Base-by-base conservation (phyloP, 92 coral and sea anemone species). In the Palythoa grandis region DNA sequence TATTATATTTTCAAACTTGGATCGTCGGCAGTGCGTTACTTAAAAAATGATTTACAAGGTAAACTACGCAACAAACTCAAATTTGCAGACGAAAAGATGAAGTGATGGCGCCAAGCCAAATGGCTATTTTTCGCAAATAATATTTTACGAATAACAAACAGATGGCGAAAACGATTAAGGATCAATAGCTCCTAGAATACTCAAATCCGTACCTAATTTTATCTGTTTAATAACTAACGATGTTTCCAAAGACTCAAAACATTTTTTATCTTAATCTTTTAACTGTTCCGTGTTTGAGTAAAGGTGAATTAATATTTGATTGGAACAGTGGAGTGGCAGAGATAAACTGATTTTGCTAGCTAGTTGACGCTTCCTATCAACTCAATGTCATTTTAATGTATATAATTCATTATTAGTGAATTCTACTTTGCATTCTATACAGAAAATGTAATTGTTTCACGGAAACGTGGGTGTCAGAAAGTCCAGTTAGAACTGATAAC, bases 51-150 rank as follows among this genome's bases (percentile, higher is more conserved):
- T 24, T n/a, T 69, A 14, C 63, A 47, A 80, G 66, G n/a, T 23
- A 80, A 65, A 37, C 38, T 15, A 60, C 38, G 61, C 57, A 79
- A 63, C 58, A 63, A 79, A 20, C 35, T 67, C 12, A 80, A 80
- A 80, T 48, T 40, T 40, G 24, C 85, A 80, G 85, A 80, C 85
- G 52, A 15, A 53, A 80, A 80, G 85, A 80, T 65, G 22, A 74
- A 40, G 15, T 35, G 72, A 68, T 80, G 85, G 85, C 85, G 74
- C 85, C 85, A 80, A 66, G 3, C 17, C 38, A 67, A 80, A 23
- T 65, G 22, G 69, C 72, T 52, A n/a, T 22, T 79, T 80, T 80
- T 67, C 85, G 25, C 85, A 80, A 53, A 80, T 53, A 80, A 66
- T 80, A 52, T 47, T 52, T 29, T 53, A 54, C 67, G 40, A 47